Evolutionary conservation across 2,113 vertebrate species (phyloP).

Genomic region (Sigmodon hispidus): DNA sequence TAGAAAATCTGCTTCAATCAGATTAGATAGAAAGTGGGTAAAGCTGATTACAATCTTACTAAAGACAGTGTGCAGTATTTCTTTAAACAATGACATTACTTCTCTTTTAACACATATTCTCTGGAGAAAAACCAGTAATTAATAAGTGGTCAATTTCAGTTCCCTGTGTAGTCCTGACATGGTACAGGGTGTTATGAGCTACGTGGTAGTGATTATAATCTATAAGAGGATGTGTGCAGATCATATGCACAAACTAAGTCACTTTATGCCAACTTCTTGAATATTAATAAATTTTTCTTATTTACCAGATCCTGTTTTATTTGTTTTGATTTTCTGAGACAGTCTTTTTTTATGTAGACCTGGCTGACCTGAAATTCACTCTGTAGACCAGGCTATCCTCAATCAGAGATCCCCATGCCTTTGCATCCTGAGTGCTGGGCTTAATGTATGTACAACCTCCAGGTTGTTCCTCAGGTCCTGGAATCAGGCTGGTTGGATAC

Average conservation of each 20-base stretch:
- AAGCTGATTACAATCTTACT: slow-evolving; percentile 92
- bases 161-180: slow-evolving; percentile 14
- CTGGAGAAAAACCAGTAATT: slow-evolving; percentile 86
- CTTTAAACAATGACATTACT: slow-evolving; percentile 88
- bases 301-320: not conserved
- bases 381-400: not conserved
- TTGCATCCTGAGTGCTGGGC: not conserved
- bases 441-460: not conserved
- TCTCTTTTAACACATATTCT: slow-evolving; percentile 87
- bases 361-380: not conserved
- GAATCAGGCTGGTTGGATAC: not conserved
- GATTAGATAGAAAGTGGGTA: slow-evolving; percentile 91
- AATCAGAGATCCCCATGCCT: not conserved
- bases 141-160: slow-evolving; percentile 83
- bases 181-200: not conserved
- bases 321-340: not conserved
- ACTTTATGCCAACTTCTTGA: not conserved
- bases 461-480: not conserved
- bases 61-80: slow-evolving; percentile 88
- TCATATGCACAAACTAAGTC: not conserved
- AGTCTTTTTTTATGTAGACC: not conserved
- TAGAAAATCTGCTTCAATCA: slow-evolving; percentile 92
- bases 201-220: not conserved
- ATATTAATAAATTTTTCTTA: not conserved
- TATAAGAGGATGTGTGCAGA: not conserved